Evolutionary conservation across 2,888 invertebrate species (phyloP).

Genomic region (Cryptophagus acutangulus): DNA sequence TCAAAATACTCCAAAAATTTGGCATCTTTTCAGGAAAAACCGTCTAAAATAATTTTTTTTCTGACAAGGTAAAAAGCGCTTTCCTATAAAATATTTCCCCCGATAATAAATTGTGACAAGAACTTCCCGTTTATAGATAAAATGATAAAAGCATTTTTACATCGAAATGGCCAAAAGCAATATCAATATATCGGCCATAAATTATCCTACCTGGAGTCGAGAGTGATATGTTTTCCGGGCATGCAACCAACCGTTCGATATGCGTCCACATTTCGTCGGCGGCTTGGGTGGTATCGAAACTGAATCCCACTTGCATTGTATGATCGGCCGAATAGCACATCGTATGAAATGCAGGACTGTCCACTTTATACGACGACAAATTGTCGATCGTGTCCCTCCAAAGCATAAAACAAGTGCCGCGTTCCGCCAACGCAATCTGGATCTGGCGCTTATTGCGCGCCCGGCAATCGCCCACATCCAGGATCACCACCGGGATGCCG

Average conservation of each 20-base stretch:
- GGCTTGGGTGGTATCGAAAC: conserved; percentile 70
- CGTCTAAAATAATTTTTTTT: too few species aligned
- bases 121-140: too few species aligned
- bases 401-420: conserved; percentile 72
- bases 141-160: too few species aligned
- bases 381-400: conserved; percentile 81
- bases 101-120: too few species aligned
- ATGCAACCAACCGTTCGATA: conserved; percentile 65
- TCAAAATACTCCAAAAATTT: too few species aligned
- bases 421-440: conserved; percentile 66
- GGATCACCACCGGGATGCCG: conserved; percentile 72
- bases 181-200: neutral
- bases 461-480: conserved; percentile 71
- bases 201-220: conserved; percentile 56
- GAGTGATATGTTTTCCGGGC: conserved; percentile 73
- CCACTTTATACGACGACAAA: conserved; percentile 66
- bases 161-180: neutral
- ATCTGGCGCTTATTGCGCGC: conserved; percentile 63
- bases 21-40: too few species aligned
- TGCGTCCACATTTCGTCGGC: conserved; percentile 67
- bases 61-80: too few species aligned
- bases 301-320: conserved; percentile 69
- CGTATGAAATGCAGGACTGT: conserved; percentile 73
- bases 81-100: too few species aligned
- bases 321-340: conserved; percentile 76